These are phyloP conservation scores for Scomberomorus guttatus DNA, from an alignment of 2,797 vertebrate species.

Conservation along the genomic window DNA sequence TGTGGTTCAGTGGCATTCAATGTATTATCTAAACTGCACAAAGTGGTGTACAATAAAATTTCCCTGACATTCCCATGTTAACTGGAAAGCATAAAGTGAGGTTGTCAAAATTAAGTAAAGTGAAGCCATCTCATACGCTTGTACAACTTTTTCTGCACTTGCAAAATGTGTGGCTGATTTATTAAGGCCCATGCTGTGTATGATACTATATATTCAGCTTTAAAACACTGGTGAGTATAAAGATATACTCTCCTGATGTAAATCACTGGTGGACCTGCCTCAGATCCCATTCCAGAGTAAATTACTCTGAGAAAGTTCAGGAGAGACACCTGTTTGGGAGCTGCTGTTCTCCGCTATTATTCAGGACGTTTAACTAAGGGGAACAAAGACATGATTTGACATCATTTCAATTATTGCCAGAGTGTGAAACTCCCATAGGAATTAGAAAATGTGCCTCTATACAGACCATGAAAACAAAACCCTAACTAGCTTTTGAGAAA, in stretches of 20 bases:
- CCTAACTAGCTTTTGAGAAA: conserved; percentile 38
- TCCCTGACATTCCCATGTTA: conserved; percentile 1
- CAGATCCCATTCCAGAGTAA: background rate
- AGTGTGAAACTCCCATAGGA: conserved; percentile 32
- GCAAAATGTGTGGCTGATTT: background rate
- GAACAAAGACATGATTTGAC: conserved; percentile 22
- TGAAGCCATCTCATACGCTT: background rate
- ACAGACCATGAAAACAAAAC: conserved; percentile 39
- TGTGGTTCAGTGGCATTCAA: conserved; percentile 33
- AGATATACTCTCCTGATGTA: conserved; percentile 9
- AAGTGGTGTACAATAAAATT: conserved; percentile 18
- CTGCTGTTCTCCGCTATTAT: conserved; percentile 12
- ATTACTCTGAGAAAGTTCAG: conserved; percentile 15
- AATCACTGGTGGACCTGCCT: conserved; percentile 18
- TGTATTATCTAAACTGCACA: conserved; percentile 32
- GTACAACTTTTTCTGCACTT: background rate
- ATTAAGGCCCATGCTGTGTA: conserved; percentile 3
- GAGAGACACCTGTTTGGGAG: conserved; percentile 33
- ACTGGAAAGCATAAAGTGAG: conserved; percentile 26
- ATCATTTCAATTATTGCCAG: conserved; percentile 50
- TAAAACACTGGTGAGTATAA: background rate
- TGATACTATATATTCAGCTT: background rate
- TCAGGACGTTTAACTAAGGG: conserved; percentile 24
- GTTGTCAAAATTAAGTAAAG: conserved; percentile 17
- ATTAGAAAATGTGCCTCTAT: conserved; percentile 16